A percentile compares a stretch with the other conserved stretches of the same genome.
Evolutionary conservation across 2,888 invertebrate genomes (phyloP).

Genomic region (Drosophila longiperda): DNA sequence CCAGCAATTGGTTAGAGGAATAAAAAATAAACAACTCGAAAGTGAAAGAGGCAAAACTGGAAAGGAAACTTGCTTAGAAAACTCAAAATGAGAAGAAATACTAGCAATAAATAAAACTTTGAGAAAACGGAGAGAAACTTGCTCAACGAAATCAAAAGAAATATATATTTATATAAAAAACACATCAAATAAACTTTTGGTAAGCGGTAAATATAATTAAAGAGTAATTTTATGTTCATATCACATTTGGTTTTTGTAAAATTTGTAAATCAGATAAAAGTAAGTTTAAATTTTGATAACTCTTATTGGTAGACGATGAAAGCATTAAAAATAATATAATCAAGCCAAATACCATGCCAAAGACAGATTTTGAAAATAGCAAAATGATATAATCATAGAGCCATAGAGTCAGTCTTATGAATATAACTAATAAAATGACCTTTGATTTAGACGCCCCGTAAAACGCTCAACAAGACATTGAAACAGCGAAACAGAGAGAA

Average conservation of each 20-base stretch:
- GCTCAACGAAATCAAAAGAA: constrained; percentile 14
- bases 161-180: constrained; percentile 1
- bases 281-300: background rate
- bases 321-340: constrained; percentile 8
- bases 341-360: constrained; percentile 32
- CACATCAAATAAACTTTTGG: constrained; percentile 19
- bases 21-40: constrained; percentile 24
- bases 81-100: constrained; percentile 30
- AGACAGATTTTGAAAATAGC: constrained; percentile 19
- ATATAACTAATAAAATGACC: constrained; percentile 26
- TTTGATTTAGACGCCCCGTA: constrained; percentile 13
- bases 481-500: constrained; percentile 41
- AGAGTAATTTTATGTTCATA: background rate
- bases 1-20: constrained; percentile 54
- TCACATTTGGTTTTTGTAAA: background rate
- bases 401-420: constrained; percentile 7
- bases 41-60: constrained; percentile 37
- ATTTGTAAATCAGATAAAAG: background rate
- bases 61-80: constrained; percentile 35
- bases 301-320: background rate
- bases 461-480: constrained; percentile 49
- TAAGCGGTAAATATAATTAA: background rate
- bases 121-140: constrained; percentile 7
- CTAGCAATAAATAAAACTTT: constrained; percentile 13
- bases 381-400: constrained; percentile 17